Base-by-base conservation (phyloP, 2,888 invertebrate genomes). In the Caenorhabditis panamensis region DNA sequence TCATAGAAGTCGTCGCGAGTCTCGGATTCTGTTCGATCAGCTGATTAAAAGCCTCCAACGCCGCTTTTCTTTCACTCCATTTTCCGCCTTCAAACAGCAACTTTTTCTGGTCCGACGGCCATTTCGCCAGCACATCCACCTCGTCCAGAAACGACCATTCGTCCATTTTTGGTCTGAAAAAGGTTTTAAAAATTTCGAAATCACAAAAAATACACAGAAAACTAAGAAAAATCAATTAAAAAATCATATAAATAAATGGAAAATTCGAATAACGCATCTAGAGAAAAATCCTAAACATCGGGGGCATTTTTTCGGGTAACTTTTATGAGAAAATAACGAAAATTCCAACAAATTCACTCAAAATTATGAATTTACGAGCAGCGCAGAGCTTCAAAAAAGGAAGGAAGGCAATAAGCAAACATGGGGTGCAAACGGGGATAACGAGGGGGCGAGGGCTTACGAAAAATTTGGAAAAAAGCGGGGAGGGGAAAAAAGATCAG, bases 21-120 rank as follows among this genome's bases (percentile, higher is more conserved):
- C 82, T 75, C n/a, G 84, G 83, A 79, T 86, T 79, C 36, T 79
- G 66, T 28, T 81, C 82, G 8, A 83, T 77, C n/a, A 84, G 28
- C n/a, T 59, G 64, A 16, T 75, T 61, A 1, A 85, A 71, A 20
- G 68, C 86, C 82, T 85, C 83, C 16, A 86, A 67, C 8, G 81
- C 83, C 18, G 82, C 84, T 28, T 76, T 82, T 37, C 86, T 78
- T 58, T 85, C 86, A 6, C 61, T 73, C 86, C 86, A 86, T 44
- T 85, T 86, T 37, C 77, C 76, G 16, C 77, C 67, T 63, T 81
- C 82, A 3, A 84, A 73, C 1, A 73, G 81, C 1, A 78, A 47
- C 20, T 73, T 72, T 22, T 73, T 54, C 41, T 66, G 59, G 22
- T 83, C 82, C 5, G 64, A 20, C 1, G 83, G 84, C 85, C 85